A percentile compares a stretch with the other conserved stretches of the same genome.
Evolutionary conservation across 2,797 vertebrate genomes (phyloP).

Genomic region (Florisuga fusca): DNA sequence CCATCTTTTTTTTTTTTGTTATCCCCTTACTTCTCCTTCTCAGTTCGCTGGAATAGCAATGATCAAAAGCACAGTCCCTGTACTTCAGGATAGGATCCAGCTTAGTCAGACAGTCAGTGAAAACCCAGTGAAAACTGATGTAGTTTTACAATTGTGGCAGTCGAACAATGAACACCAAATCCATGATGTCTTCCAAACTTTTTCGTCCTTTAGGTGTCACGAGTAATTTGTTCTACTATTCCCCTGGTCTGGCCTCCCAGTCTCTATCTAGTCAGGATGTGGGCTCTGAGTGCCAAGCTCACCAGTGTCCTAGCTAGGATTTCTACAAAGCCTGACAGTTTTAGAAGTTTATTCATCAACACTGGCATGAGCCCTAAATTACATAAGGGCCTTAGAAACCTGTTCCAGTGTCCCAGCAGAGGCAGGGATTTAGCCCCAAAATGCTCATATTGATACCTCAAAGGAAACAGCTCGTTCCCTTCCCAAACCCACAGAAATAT

Average conservation of each 20-base stretch:
- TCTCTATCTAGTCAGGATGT: constrained; percentile 35
- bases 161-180: background rate
- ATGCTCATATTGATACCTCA: constrained; percentile 17
- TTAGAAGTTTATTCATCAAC: constrained; percentile 74
- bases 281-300: constrained; percentile 43
- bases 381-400: constrained; percentile 59
- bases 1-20: background rate
- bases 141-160: background rate
- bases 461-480: constrained; percentile 37
- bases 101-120: background rate
- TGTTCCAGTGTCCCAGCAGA: constrained; percentile 49
- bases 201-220: constrained; percentile 59
- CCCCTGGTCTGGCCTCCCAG: constrained; percentile 38
- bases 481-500: constrained; percentile 64
- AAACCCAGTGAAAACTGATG: constrained; percentile 30
- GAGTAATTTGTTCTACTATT: constrained; percentile 67
- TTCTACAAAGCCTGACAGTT: constrained; percentile 74
- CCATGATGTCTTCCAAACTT: background rate
- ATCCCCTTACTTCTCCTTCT: background rate
- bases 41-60: background rate
- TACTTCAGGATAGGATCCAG: background rate
- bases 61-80: background rate
- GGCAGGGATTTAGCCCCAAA: constrained; percentile 43
- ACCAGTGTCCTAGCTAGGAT: constrained; percentile 43
- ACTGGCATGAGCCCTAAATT: constrained; percentile 71